Conservation (phyloP, 2,888 invertebrate genomes). For the Oxytorus armatus region DNA sequence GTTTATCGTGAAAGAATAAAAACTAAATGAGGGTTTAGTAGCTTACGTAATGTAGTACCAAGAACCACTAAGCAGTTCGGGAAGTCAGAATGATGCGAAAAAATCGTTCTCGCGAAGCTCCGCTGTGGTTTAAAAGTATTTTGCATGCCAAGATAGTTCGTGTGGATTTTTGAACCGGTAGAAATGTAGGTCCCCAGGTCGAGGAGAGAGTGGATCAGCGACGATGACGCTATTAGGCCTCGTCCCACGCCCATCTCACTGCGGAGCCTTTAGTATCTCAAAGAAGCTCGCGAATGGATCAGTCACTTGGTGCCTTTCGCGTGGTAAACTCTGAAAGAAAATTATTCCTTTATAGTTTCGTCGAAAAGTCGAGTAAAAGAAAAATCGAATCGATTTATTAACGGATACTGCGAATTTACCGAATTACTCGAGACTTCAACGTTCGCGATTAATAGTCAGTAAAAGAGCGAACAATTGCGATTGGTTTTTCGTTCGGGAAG, state of each 20-base stretch:
- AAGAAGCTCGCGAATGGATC: slow-evolving; percentile 56
- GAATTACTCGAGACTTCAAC: neutral
- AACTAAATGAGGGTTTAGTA: neutral
- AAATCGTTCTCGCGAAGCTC: neutral
- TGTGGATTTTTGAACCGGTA: slow-evolving; percentile 47
- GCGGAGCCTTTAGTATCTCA: slow-evolving; percentile 46
- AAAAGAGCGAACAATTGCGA: slow-evolving; percentile 24
- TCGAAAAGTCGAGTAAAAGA: slow-evolving; percentile 17
- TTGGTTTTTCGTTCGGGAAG: slow-evolving; percentile 6
- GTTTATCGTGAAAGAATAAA: slow-evolving; percentile 32
- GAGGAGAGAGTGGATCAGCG: slow-evolving; percentile 74
- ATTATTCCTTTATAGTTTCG: slow-evolving; percentile 13
- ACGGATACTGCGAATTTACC: neutral
- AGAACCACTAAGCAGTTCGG: neutral
- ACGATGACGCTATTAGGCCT: slow-evolving; percentile 73
- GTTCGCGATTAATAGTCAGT: slow-evolving; percentile 10
- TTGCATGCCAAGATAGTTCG: slow-evolving; percentile 41
- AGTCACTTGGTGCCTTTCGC: slow-evolving; percentile 68
- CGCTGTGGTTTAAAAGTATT: slow-evolving; percentile 16
- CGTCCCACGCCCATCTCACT: slow-evolving; percentile 73
- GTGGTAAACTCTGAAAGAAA: slow-evolving; percentile 52
- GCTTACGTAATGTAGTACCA: neutral
- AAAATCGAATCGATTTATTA: slow-evolving; percentile 15
- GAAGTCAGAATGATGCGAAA: slow-evolving; percentile 3
- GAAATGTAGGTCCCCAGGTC: slow-evolving; percentile 65